Percentiles rank a stretch among this genome's conserved stretches.
Conservation (phyloP, 2,888 invertebrate genomes). For the Campoplex nolae region DNA sequence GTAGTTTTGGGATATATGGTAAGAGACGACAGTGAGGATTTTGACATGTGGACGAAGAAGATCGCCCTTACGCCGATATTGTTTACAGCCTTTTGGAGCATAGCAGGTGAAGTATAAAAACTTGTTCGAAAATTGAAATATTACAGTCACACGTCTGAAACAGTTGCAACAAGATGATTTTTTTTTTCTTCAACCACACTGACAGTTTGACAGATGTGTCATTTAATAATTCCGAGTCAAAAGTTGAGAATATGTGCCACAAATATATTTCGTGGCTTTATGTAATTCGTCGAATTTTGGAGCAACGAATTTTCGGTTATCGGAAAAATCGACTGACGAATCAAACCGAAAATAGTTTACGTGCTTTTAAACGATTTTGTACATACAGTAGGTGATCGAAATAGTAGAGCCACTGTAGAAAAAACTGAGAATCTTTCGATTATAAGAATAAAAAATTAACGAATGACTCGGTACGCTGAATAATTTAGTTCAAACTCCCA, state of each 20-base stretch:
- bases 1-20: slow-evolving; percentile 75
- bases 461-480: no score
- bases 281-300: neutral
- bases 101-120: slow-evolving; percentile 83
- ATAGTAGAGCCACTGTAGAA: neutral
- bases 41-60: slow-evolving; percentile 86
- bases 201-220: neutral
- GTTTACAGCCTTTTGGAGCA: slow-evolving; percentile 86
- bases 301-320: neutral
- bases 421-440: neutral
- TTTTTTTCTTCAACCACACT: neutral
- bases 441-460: neutral
- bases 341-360: slow-evolving; percentile 1
- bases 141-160: neutral
- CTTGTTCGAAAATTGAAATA: neutral
- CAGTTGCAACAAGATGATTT: neutral
- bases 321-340: neutral
- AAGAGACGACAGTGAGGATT: slow-evolving; percentile 64
- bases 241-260: neutral
- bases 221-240: neutral
- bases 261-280: neutral
- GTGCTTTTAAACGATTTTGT: slow-evolving; percentile 34
- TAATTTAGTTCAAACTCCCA: no score
- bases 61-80: slow-evolving; percentile 87
- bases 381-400: slow-evolving; percentile 15